phyloP scores from a whole-genome alignment of 2,797 vertebrate genomes.

The Pseudochirops corinnae region DNA sequence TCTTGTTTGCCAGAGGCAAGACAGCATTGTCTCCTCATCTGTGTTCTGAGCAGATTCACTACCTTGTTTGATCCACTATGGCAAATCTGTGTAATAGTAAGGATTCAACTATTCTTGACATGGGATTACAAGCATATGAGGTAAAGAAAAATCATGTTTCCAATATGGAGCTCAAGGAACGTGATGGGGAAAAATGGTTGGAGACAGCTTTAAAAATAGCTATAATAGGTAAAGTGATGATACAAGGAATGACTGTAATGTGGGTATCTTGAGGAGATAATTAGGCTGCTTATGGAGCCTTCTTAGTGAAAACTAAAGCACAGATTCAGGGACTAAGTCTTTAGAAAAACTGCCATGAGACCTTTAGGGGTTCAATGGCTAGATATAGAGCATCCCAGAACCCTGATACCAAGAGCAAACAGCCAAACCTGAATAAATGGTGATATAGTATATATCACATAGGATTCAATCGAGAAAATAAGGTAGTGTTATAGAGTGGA shows the following conservation, averaged over 20 bases:
- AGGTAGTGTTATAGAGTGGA: neutral
- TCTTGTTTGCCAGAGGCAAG: conserved; percentile 29
- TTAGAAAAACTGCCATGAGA: neutral
- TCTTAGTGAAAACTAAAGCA: neutral
- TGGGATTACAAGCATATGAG: conserved; percentile 43
- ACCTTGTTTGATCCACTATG: neutral
- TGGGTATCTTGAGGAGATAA: neutral
- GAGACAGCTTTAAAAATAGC: neutral
- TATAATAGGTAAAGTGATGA: neutral
- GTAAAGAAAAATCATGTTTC: conserved; percentile 51
- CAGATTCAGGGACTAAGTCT: neutral
- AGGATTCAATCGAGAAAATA: neutral
- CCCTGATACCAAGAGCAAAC: neutral
- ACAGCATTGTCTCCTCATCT: neutral
- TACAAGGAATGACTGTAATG: neutral
- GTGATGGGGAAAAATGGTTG: neutral
- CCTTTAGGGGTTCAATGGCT: neutral
- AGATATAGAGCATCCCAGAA: neutral
- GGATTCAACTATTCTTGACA: conserved; percentile 50
- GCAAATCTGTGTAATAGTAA: conserved; percentile 42
- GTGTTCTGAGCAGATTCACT: neutral
- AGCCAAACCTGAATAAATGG: neutral
- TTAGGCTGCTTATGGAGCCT: neutral
- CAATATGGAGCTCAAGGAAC: conserved; percentile 36
- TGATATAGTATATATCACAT: neutral